Evolutionary conservation across 2,888 invertebrate species (phyloP), one percentile per base, ranked within the genome.

Genomic region (Petrolisthes cinctipes): DNA sequence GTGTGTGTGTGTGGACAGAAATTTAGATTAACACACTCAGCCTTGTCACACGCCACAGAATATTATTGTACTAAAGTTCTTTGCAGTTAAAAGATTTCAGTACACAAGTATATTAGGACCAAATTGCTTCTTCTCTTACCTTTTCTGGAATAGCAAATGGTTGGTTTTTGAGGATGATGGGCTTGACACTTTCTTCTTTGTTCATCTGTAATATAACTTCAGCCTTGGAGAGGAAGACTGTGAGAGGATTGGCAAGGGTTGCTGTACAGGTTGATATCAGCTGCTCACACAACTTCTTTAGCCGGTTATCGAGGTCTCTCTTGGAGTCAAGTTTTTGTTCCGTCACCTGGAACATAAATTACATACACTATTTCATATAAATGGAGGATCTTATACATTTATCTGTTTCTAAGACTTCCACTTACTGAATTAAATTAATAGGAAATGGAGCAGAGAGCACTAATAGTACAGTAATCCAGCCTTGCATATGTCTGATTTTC

Each of bases 241-340:
- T 93, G 68, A 98, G 93, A 0, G 96, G 96, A n/a, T 95, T 96
- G 7, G 96, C 95, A 80, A 98, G 93, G 90, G 95, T 93, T 85
- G 95, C 94, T 0, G 97, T 96, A 0, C 96, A 83, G 53, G 89
- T 82, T 88, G 95, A 95, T 83, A 99, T 99, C 91, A 98, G 97
- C 56, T 94, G 94, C 92, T 99, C 98, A 92, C 99, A 99, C 66
- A 96, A 95, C 4, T 94, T 94, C 93, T 99, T 98, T 91, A 99
- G 93, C 92, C 97, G 97, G 56, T 96, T 95, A 92, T 99, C 99
- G 0, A 99, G 98, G 92, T 99, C 98, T 93, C 98, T 97, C 91
- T 99, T 95, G 0, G 99, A 99, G 92, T 99, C 99, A 54, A 98
- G 94, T 89, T 93, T 93, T 87, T 93, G 92, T 91, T 94, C 94